Evolutionary conservation across 2,797 vertebrate genomes (phyloP).

Genomic region (Pteronotus mesoamericanus): DNA sequence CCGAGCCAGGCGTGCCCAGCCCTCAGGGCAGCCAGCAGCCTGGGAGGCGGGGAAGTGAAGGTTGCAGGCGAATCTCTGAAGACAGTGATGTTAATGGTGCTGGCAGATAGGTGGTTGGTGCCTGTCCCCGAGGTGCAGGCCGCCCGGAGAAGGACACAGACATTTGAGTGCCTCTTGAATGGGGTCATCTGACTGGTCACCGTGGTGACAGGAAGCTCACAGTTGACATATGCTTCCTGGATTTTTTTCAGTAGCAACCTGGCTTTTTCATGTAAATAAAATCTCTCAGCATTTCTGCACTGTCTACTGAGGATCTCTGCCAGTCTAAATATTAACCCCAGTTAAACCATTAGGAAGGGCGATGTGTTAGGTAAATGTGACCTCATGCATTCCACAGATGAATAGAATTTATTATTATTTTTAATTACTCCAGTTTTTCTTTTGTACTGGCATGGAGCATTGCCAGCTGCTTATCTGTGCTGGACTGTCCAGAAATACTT

Average conservation of each 20-base stretch:
- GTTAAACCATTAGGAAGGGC: conserved; percentile 17
- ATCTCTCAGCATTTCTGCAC: not conserved
- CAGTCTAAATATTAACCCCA: conserved; percentile 42
- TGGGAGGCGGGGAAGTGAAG: not conserved
- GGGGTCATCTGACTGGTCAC: not conserved
- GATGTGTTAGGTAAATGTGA: conserved; percentile 17
- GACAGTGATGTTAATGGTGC: not conserved
- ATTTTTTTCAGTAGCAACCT: not conserved
- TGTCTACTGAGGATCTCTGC: not conserved
- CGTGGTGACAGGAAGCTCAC: not conserved
- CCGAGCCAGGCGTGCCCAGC: not conserved
- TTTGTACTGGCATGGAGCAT: not conserved
- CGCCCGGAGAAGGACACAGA: not conserved
- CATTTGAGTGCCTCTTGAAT: not conserved
- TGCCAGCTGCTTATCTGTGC: not conserved
- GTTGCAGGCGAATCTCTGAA: not conserved
- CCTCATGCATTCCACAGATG: not conserved
- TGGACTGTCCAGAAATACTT: not conserved
- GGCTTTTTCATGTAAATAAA: not conserved
- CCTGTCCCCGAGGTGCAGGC: accelerated
- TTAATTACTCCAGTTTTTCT: conserved; percentile 7
- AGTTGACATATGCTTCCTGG: not conserved
- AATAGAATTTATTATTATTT: conserved; percentile 35
- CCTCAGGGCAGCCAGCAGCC: not conserved
- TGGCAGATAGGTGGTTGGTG: not conserved